Percentiles rank a stretch among this genome's conserved stretches.
phyloP scores from a whole-genome alignment of 2,797 vertebrate genomes.

The Characodon lateralis region DNA sequence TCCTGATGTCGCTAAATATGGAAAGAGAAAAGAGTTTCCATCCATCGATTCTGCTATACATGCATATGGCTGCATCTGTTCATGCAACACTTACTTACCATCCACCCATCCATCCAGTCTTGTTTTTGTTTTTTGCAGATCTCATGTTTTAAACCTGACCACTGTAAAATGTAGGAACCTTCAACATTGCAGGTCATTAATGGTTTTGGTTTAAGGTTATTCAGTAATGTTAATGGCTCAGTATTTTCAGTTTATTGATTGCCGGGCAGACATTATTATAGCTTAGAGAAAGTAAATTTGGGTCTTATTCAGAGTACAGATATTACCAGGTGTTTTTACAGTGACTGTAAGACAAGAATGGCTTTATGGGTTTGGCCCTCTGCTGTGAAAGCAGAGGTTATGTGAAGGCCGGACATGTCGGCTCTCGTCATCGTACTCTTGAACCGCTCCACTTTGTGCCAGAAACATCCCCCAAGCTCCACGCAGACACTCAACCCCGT shows the following conservation, averaged over 20 bases:
- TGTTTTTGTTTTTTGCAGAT: too few species aligned
- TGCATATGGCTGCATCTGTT: too few species aligned
- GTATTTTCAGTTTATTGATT: conserved; percentile 21
- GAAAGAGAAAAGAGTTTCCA: too few species aligned
- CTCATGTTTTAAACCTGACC: neutral
- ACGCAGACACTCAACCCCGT: conserved; percentile 49
- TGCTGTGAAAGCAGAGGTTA: conserved; percentile 45
- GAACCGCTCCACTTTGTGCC: conserved; percentile 34
- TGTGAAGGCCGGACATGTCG: conserved; percentile 30
- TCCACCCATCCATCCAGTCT: too few species aligned
- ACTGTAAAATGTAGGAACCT: neutral
- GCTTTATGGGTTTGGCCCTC: conserved; percentile 42
- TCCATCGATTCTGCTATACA: too few species aligned
- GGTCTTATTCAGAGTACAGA: conserved; percentile 20
- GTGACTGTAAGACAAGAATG: conserved; percentile 25
- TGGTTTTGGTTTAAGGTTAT: neutral
- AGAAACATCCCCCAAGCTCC: conserved; percentile 32
- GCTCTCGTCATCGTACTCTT: conserved; percentile 44
- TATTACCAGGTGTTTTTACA: conserved; percentile 28
- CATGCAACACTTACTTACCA: too few species aligned
- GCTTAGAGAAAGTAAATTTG: conserved; percentile 29
- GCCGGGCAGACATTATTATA: conserved; percentile 6
- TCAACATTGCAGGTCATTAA: neutral
- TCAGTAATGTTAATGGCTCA: conserved; percentile 4
- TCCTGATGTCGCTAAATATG: neutral